A percentile compares a stretch with the other conserved stretches of the same genome.
phyloP scores from a whole-genome alignment of 2,888 invertebrate species.

The Cephonodes hylas region DNA sequence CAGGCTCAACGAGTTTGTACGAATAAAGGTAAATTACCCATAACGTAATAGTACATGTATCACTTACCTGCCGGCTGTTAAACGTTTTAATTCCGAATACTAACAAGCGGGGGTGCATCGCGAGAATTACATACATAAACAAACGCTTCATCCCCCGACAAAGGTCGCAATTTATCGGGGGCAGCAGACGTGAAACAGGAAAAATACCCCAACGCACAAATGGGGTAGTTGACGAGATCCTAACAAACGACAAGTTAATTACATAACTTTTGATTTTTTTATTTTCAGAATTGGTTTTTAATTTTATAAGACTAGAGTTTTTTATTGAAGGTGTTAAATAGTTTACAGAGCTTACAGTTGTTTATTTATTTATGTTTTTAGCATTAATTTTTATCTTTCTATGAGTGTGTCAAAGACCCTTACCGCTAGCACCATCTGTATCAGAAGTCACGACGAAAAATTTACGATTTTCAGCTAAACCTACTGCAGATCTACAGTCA shows the following conservation, averaged over 20 bases:
- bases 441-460: no score
- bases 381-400: no score
- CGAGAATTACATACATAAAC: slow-evolving; percentile 64
- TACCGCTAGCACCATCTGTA: no score
- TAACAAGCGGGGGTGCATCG: slow-evolving; percentile 21
- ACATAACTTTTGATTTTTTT: not conserved
- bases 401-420: no score
- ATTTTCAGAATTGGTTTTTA: not conserved
- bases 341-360: no score
- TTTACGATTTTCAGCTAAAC: no score
- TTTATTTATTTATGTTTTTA: no score
- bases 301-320: not conserved
- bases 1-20: no score
- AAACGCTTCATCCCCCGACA: slow-evolving; percentile 54
- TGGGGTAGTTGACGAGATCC: not conserved
- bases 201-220: slow-evolving; percentile 25
- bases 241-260: not conserved
- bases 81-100: slow-evolving; percentile 14
- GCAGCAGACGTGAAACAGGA: slow-evolving; percentile 53
- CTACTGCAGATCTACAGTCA: no score
- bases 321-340: not conserved
- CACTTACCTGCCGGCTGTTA: not conserved
- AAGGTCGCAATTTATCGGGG: slow-evolving; percentile 63
- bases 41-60: not conserved
- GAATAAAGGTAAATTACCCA: not conserved